Conservation (phyloP, 2,888 invertebrate species). For the Drosophila kambysellisi region DNA sequence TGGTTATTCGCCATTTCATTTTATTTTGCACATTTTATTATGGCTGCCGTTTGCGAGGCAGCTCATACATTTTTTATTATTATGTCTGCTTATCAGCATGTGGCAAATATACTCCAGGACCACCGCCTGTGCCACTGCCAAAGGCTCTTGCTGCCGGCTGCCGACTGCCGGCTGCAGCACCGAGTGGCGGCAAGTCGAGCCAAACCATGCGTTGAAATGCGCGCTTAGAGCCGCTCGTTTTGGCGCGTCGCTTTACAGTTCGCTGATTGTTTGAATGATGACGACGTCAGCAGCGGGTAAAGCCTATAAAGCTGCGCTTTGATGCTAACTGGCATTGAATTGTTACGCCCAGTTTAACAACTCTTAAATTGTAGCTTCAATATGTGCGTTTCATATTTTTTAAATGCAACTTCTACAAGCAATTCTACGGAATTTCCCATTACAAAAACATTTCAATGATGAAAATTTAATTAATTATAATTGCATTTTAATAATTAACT, state of each 20-base stretch:
- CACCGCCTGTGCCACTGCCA: constrained; percentile 41
- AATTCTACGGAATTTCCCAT: not conserved
- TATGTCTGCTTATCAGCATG: constrained; percentile 79
- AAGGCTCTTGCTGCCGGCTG: constrained; percentile 15
- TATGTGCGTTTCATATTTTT: constrained; percentile 23
- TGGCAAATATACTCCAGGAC: constrained; percentile 75
- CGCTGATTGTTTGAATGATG: constrained; percentile 79
- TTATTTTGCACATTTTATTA: constrained; percentile 79
- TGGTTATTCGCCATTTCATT: constrained; percentile 75
- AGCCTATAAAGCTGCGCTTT: constrained; percentile 68
- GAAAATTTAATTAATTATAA: not conserved
- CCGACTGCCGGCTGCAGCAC: constrained; percentile 9
- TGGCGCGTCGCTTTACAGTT: constrained; percentile 74
- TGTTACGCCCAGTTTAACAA: constrained; percentile 70
- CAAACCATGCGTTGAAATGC: constrained; percentile 75
- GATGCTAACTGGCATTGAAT: constrained; percentile 70
- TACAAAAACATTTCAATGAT: not conserved
- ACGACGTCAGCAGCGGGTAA: constrained; percentile 54
- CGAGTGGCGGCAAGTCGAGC: constrained; percentile 21
- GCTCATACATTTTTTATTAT: constrained; percentile 79
- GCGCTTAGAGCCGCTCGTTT: constrained; percentile 77
- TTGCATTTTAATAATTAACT: not conserved
- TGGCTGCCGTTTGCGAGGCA: constrained; percentile 70
- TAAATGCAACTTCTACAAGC: not conserved
- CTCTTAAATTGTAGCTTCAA: constrained; percentile 38